Conservation (phyloP, 2,797 vertebrate genomes). For the Peromyscus aztecus region DNA sequence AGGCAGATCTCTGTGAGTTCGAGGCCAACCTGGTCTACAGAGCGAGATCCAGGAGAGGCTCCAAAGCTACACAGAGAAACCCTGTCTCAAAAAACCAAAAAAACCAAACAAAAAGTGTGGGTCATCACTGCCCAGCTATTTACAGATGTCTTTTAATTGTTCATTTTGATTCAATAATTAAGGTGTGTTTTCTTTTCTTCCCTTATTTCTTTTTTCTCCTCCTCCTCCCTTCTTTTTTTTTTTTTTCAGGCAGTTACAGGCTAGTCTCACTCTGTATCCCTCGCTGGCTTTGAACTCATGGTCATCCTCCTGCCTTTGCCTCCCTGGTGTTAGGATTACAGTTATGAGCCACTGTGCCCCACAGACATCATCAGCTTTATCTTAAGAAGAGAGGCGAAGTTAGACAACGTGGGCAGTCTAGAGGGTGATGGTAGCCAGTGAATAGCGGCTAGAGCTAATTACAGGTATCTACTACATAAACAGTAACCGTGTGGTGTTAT, state of each 20-base stretch:
- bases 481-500: neutral
- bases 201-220: rapidly evolving
- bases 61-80: too few species aligned
- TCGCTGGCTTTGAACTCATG: neutral
- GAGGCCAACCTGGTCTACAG: too few species aligned
- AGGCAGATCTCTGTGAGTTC: too few species aligned
- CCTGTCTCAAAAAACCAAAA: too few species aligned
- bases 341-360: neutral
- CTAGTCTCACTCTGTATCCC: neutral
- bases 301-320: neutral
- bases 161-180: neutral
- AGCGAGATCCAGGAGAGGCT: too few species aligned
- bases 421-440: rapidly evolving
- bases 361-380: neutral
- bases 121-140: neutral
- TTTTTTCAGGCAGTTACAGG: neutral
- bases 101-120: too few species aligned
- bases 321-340: neutral
- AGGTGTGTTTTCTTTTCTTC: neutral
- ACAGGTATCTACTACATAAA: neutral
- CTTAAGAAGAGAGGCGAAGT: neutral
- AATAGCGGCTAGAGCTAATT: rapidly evolving
- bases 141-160: neutral
- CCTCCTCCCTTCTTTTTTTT: rapidly evolving
- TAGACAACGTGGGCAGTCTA: neutral